Base-by-base conservation (phyloP, 2,888 invertebrate genomes). In the Philopedon plagiatum region DNA sequence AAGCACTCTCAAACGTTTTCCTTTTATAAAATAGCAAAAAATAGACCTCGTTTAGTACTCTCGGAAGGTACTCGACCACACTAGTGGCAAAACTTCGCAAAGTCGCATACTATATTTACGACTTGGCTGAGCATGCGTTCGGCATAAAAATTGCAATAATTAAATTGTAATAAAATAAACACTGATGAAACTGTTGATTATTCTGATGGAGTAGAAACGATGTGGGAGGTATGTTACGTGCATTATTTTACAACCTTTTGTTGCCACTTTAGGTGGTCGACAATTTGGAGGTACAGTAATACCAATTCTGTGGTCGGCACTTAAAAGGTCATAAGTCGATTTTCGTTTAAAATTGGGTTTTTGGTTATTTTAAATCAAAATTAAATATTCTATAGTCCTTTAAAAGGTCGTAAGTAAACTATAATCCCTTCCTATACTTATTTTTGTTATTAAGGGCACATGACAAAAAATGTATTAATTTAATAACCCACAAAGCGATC, bases 71-170 rank as follows among this genome's bases (percentile, higher is more conserved):
- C 56, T 15, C 71, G 65, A 44, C 71, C 65, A 62, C 66, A 71
- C 62, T 62, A 62, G 71, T 71, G 71, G 71, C 71, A 71, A 71
- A 71, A 71, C 71, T 62, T 56, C 71, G 74, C 65, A 39, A 69
- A 74, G 69, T 60, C 74, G 74, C 76, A 75, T 76, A 80, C 77
- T 77, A 81, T 80, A 81, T 83, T 83, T 83, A 84, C 82, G 83
- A 83, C 78, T 77, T 76, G 71, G 76, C 72, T 72, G 78, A 71
- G 60, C 71, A 79, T 63, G 79, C 77, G 81, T 75, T 71, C 73
- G 73, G 83, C 81, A 84, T 84, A 82, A 82, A 81, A 82, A 84
- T 83, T 79, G 83, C 83, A 81, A 81, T 82, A 80, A 83, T 83
- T 83, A 83, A 76, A 76, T 72, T 75, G 79, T 76, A 80, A 75